Conservation (phyloP, 2,113 vertebrate genomes). For the Odontesthes bonariensis region DNA sequence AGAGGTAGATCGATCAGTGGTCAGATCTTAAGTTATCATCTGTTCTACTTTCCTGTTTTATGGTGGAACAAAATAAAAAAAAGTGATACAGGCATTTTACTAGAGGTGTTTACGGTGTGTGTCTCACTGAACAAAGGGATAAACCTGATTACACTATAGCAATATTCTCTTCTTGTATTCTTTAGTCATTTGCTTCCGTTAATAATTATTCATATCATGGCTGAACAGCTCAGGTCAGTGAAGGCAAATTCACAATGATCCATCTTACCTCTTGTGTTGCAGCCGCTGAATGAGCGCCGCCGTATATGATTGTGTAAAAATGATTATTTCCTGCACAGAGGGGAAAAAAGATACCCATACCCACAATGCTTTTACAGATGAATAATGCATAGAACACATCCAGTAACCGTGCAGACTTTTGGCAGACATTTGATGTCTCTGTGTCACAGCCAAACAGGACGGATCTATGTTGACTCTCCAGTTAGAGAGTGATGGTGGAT, state of each 20-base stretch:
- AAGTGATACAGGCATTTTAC: slow-evolving; percentile 27
- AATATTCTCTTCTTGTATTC: background rate
- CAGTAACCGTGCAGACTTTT: slow-evolving; percentile 67
- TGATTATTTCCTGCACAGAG: slow-evolving; percentile 17
- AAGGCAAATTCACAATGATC: background rate
- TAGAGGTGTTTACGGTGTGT: slow-evolving; percentile 2
- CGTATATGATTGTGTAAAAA: slow-evolving; percentile 14
- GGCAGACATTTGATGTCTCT: slow-evolving; percentile 66
- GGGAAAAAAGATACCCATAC: slow-evolving; percentile 4
- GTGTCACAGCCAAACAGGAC: slow-evolving; percentile 63
- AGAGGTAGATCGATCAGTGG: slow-evolving; percentile 38
- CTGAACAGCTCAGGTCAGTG: slow-evolving; percentile 18
- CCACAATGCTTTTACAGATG: slow-evolving; percentile 39
- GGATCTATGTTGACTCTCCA: slow-evolving; percentile 59
- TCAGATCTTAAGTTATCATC: slow-evolving; percentile 26
- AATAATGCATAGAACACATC: slow-evolving; percentile 71
- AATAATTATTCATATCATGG: slow-evolving; percentile 27
- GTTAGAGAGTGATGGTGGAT: slow-evolving; percentile 44
- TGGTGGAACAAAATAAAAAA: slow-evolving; percentile 15
- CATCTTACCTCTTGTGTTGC: slow-evolving; percentile 12
- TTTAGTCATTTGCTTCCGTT: background rate
- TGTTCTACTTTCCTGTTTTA: background rate
- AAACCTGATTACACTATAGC: slow-evolving; percentile 4
- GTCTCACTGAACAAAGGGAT: slow-evolving; percentile 9
- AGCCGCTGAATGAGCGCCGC: slow-evolving; percentile 13